phyloP scores from a whole-genome alignment of 2,113 vertebrate genomes.

The Callaeas wilsoni region DNA sequence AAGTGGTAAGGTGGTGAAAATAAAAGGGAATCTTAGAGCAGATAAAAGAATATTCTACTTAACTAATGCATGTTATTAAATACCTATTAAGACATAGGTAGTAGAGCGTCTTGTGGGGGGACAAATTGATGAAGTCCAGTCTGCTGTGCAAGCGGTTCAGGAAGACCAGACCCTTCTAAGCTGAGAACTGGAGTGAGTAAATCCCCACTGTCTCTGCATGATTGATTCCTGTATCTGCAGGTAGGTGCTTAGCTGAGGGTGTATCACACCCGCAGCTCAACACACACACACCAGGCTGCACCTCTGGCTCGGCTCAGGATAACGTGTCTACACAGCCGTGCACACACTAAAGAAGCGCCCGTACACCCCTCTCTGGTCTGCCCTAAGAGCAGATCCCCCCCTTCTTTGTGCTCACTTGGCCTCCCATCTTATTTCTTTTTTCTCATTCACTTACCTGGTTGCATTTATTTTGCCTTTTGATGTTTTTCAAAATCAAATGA shows the following conservation, averaged over 20 bases:
- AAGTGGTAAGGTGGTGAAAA: neutral
- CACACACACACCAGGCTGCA: neutral
- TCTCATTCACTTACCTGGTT: neutral
- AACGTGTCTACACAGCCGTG: neutral
- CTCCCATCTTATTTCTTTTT: neutral
- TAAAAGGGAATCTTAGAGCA: neutral
- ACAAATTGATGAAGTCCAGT: neutral
- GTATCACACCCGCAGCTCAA: neutral
- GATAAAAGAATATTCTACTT: neutral
- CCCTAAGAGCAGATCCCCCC: neutral
- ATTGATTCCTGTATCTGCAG: neutral
- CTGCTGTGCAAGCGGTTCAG: rapidly evolving
- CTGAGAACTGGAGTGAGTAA: neutral
- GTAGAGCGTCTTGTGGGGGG: neutral
- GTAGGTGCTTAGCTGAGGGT: neutral
- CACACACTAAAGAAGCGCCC: neutral
- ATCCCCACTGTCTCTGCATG: neutral
- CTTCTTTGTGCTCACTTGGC: neutral
- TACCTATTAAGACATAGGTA: neutral
- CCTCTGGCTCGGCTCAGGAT: neutral
- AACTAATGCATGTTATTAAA: neutral
- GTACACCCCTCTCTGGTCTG: neutral
- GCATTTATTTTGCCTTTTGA: neutral
- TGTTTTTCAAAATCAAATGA: neutral
- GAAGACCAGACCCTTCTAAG: neutral